Base-by-base conservation (phyloP, 1,140 invertebrate species). In the Thalassaphorura encarpata region DNA sequence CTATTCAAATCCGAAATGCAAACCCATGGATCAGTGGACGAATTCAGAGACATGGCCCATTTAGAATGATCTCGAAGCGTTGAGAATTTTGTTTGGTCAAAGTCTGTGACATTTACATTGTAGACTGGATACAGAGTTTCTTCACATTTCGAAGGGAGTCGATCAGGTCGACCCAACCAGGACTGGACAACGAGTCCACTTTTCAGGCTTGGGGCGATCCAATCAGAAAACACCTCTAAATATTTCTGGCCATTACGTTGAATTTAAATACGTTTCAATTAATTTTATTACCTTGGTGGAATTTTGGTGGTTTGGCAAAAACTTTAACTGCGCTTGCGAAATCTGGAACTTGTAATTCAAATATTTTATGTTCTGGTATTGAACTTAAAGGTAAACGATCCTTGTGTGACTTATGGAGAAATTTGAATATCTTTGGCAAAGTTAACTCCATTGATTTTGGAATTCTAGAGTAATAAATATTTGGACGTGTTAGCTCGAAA, bases 1-100 rank as follows among this genome's bases (percentile, higher is more conserved):
- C 91, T 77, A 69, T 97, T 96, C 21, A 95, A 91, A 69, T 95
- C 91, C 15, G 89, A 90, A 16, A 95, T 80, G 69, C 91, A 96
- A 11, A 23, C 19, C 24, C 45, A 56, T 84, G 78, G 84, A 58
- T 75, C 71, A 1, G n/a, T n/a, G n/a, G n/a, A n/a, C n/a, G n/a
- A n/a, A n/a, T 73, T 73, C 3, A 70, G 70, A 1, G 84, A 76
- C 2, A 92, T 80, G 0, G 85, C 84, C 89, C 90, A 94, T 72
- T 96, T 96, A 0, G 89, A 87, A 72, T 95, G 92, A 72, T 95
- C 91, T 41, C 78, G 76, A 2, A 79, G 82, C 18, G 76, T 77
- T n/a, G n/a, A n/a, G 67, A 89, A 92, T 21, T 73, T 69, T 42
- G 83, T 5, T 39, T 31, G 42, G 26, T 24, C 26, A 8, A 55